phyloP scores from a whole-genome alignment of 1,140 invertebrate genomes.

The Rhopalosiphum padi region DNA sequence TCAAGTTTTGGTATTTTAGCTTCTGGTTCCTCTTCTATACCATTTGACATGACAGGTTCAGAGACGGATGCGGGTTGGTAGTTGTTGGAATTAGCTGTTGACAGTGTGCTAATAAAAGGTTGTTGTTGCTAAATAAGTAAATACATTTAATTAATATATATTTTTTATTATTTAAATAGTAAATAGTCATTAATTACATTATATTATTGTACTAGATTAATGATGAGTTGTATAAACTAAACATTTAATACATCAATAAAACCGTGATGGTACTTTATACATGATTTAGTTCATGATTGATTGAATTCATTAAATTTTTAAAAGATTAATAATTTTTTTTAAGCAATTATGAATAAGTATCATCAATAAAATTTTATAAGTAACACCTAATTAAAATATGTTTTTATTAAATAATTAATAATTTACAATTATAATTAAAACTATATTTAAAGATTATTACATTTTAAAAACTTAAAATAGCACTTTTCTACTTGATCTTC shows the following conservation, averaged over 20 bases:
- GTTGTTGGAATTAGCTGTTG: conserved; percentile 27
- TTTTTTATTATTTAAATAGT: background rate
- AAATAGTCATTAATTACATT: background rate
- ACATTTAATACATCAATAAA: too few relatives aligned
- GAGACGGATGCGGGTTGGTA: background rate
- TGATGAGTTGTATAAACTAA: too few relatives aligned
- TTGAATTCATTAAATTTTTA: too few relatives aligned
- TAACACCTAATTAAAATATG: background rate
- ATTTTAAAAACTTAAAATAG: too few relatives aligned
- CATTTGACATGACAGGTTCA: conserved; percentile 32
- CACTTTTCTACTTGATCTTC: too few relatives aligned
- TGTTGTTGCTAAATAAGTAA: conserved; percentile 40
- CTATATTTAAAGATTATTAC: too few relatives aligned
- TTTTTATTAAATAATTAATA: background rate
- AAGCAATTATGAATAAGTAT: background rate
- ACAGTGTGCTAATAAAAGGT: background rate
- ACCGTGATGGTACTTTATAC: too few relatives aligned
- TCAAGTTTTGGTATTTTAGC: conserved; percentile 47
- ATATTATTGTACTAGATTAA: background rate
- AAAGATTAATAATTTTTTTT: background rate
- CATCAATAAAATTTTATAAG: background rate
- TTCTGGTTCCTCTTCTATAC: conserved; percentile 45
- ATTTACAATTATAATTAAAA: too few relatives aligned
- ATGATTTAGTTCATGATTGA: background rate
- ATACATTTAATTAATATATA: background rate